Conservation (phyloP, 1,140 invertebrate genomes). For the Leptinotarsa undecemlineata region DNA sequence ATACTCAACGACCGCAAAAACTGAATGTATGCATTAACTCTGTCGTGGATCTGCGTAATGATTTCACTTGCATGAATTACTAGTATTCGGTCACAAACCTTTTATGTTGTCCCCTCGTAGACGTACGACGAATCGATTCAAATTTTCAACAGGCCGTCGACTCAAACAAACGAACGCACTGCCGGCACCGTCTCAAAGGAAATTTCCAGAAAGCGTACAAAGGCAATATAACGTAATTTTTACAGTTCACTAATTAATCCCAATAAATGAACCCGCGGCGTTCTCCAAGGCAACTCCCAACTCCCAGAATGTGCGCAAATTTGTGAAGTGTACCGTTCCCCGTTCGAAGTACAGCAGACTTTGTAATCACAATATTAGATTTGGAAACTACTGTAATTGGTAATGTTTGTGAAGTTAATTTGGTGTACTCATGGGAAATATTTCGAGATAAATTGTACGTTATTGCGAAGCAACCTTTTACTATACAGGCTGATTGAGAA, state of each 20-base stretch:
- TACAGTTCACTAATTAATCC: slow-evolving; percentile 13
- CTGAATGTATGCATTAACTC: no score
- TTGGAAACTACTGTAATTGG: slow-evolving; percentile 30
- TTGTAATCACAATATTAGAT: slow-evolving; percentile 29
- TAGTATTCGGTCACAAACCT: no score
- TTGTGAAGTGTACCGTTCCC: slow-evolving; percentile 21
- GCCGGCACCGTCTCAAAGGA: slow-evolving; percentile 4
- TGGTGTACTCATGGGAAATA: slow-evolving; percentile 30
- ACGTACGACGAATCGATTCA: no score
- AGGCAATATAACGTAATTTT: slow-evolving; percentile 14
- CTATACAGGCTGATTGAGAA: slow-evolving; percentile 16
- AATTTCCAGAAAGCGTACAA: neutral
- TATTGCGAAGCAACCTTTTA: neutral
- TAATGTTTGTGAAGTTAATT: slow-evolving; percentile 33
- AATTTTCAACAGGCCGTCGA: no score
- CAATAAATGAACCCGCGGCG: slow-evolving; percentile 13
- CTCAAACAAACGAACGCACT: no score
- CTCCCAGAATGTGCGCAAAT: slow-evolving; percentile 17
- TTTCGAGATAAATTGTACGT: slow-evolving; percentile 25
- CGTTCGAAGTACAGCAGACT: slow-evolving; percentile 12
- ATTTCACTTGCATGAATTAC: no score
- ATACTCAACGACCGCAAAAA: no score
- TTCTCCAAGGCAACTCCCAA: slow-evolving; percentile 12
- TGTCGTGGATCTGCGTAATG: no score
- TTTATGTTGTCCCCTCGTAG: no score